phyloP scores from a whole-genome alignment of 2,113 vertebrate species.

The Paramormyrops kingsleyae region DNA sequence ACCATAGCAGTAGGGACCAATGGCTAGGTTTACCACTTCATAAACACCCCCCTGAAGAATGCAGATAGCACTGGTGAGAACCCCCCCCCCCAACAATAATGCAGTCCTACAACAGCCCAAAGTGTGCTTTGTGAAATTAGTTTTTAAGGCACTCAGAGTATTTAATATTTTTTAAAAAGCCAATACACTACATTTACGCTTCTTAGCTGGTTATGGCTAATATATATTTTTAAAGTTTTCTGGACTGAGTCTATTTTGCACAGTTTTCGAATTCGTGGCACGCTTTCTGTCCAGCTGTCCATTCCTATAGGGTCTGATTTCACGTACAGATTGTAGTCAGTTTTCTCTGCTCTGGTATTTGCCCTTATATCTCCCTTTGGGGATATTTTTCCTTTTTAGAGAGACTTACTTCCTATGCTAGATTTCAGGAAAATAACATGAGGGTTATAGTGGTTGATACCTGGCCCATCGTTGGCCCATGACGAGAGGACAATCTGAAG shows the following conservation, averaged over 20 bases:
- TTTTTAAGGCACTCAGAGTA: neutral
- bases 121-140: neutral
- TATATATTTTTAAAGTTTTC: slow-evolving; percentile 6
- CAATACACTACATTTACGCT: neutral
- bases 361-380: neutral
- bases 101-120: neutral
- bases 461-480: neutral
- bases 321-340: neutral
- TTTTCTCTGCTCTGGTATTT: slow-evolving; percentile 1
- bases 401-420: neutral
- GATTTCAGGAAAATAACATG: neutral
- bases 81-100: neutral
- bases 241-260: slow-evolving; percentile 19
- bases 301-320: neutral
- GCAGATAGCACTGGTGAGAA: neutral
- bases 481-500: neutral
- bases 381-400: slow-evolving; percentile 2
- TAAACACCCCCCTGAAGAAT: neutral
- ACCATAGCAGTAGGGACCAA: neutral
- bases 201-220: neutral
- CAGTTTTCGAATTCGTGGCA: slow-evolving; percentile 3
- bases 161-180: neutral
- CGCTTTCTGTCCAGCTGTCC: neutral
- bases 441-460: neutral
- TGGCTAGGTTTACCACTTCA: neutral